Percentiles rank a stretch among this genome's conserved stretches.
Evolutionary conservation across 2,888 invertebrate genomes (phyloP).

Genomic region (Drosophila sordidapex): DNA sequence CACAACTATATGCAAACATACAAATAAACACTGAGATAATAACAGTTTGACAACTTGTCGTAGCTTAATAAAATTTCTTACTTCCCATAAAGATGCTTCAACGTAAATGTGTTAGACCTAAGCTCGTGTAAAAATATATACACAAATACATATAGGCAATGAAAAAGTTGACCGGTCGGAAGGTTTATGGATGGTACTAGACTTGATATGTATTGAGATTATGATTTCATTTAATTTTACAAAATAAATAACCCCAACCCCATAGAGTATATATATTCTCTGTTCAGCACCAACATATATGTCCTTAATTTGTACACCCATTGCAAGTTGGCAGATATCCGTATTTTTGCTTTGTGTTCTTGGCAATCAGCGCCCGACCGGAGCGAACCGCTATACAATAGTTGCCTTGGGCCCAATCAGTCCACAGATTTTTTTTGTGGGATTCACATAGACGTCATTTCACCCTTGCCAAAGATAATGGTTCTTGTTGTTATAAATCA

Average conservation of each 20-base stretch:
- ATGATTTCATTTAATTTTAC: not conserved
- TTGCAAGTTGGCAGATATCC: no score
- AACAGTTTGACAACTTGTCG: not conserved
- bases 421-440: not conserved
- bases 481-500: not conserved
- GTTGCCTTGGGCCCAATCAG: not conserved
- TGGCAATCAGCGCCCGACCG: no score
- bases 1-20: not conserved
- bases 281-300: not conserved
- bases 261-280: not conserved
- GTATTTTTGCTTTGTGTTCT: no score
- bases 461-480: not conserved
- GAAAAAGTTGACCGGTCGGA: not conserved
- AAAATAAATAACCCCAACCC: not conserved
- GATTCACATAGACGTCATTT: not conserved
- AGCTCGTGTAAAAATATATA: not conserved
- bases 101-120: not conserved
- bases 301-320: not conserved
- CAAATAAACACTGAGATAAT: constrained; percentile 9
- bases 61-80: not conserved
- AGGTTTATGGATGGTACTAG: not conserved
- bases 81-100: not conserved
- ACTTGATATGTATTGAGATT: not conserved
- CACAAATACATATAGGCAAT: not conserved
- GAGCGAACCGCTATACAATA: no score